A percentile compares a stretch with the other conserved stretches of the same genome.
These are phyloP conservation scores for Hippocampus zosterae DNA, from an alignment of 2,113 vertebrate genomes.

Conservation along the genomic window DNA sequence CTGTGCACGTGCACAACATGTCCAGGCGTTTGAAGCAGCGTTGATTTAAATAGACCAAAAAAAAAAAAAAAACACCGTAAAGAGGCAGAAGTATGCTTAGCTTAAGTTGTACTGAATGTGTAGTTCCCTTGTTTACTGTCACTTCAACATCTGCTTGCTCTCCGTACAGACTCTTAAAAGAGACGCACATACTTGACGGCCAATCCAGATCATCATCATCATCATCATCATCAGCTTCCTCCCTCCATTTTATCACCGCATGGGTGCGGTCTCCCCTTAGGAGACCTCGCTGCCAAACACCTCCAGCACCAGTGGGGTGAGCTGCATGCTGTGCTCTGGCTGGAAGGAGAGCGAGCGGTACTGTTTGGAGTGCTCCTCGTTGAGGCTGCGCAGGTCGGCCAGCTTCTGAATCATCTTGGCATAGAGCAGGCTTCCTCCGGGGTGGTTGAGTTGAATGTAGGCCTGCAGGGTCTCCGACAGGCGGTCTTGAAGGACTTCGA, in stretches of 20 bases:
- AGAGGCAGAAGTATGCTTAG: constrained; percentile 53
- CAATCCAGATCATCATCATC: background rate
- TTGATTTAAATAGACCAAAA: constrained; percentile 61
- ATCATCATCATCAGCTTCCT: constrained; percentile 30
- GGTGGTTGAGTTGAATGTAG: constrained; percentile 88
- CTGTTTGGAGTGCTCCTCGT: constrained; percentile 95
- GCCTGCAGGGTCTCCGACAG: constrained; percentile 89
- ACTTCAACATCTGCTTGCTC: constrained; percentile 38
- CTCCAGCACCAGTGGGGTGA: constrained; percentile 92
- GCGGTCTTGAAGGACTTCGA: constrained; percentile 88
- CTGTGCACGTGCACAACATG: constrained; percentile 36
- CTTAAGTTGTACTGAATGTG: constrained; percentile 41
- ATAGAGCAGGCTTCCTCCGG: constrained; percentile 83
- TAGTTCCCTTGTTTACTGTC: constrained; percentile 54
- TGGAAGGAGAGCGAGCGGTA: constrained; percentile 91
- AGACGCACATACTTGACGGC: constrained; percentile 6
- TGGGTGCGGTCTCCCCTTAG: constrained; percentile 55
- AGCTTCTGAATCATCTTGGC: constrained; percentile 99
- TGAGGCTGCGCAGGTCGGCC: constrained; percentile 92
- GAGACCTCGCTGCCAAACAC: constrained; percentile 94
- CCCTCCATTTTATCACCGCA: constrained; percentile 20
- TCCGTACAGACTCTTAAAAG: constrained; percentile 39
- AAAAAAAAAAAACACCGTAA: constrained; percentile 54
- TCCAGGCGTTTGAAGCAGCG: constrained; percentile 67
- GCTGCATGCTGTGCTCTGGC: constrained; percentile 90